phyloP scores from a whole-genome alignment of 2,797 vertebrate species.

The Hydrophis major region DNA sequence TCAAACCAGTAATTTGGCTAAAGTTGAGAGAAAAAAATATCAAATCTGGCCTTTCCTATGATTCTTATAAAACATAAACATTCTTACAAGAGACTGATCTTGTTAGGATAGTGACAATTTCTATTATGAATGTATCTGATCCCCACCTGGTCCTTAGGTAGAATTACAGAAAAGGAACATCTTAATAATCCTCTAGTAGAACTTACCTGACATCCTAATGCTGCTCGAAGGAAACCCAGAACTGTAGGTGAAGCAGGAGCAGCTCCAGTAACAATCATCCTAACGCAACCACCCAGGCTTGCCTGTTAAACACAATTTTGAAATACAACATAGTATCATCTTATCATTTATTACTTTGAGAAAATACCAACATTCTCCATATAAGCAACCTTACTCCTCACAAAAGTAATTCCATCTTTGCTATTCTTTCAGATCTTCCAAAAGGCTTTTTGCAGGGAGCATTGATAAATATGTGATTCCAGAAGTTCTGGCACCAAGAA shows the following conservation, averaged over 20 bases:
- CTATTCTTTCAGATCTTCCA: not conserved
- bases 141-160: not conserved
- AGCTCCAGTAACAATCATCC: conserved; percentile 96
- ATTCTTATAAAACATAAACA: not conserved
- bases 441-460: not conserved
- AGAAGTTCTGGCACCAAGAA: not conserved
- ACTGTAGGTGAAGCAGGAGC: conserved; percentile 91
- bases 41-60: not conserved
- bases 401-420: not conserved
- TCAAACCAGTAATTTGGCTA: not conserved
- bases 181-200: accelerated
- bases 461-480: not conserved
- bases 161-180: not conserved
- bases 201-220: conserved; percentile 93
- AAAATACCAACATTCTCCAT: not conserved
- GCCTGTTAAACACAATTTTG: conserved; percentile 71
- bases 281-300: conserved; percentile 86
- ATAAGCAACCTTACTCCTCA: not conserved
- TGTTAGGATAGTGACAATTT: not conserved
- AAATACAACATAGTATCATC: not conserved
- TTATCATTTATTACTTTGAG: not conserved
- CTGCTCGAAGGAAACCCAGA: conserved; percentile 90
- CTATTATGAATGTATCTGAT: not conserved
- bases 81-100: not conserved
- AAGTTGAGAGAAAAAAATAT: not conserved